Percentiles rank a stretch among this genome's conserved stretches.
Evolutionary conservation across 2,797 vertebrate genomes (phyloP).

Genomic region (Todus mexicanus): DNA sequence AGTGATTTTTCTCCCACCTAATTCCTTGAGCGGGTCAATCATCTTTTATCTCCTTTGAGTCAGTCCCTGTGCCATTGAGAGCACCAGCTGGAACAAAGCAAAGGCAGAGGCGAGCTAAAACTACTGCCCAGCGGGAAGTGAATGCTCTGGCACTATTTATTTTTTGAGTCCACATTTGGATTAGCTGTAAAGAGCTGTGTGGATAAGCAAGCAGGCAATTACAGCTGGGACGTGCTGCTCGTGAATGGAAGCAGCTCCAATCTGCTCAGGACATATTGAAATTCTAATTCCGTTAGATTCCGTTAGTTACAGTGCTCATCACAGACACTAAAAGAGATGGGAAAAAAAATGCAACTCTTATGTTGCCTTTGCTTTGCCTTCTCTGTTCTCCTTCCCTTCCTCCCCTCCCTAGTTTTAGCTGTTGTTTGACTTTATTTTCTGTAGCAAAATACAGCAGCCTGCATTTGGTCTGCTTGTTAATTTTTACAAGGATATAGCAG

Average conservation of each 20-base stretch:
- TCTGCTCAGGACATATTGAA: constrained; percentile 53
- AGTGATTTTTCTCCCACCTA: neutral
- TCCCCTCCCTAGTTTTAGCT: neutral
- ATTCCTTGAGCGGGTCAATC: constrained; percentile 31
- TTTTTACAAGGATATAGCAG: neutral
- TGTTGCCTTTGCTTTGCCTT: constrained; percentile 14
- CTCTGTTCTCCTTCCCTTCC: neutral
- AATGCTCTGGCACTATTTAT: constrained; percentile 29
- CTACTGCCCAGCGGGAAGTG: neutral
- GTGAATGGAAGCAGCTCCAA: constrained; percentile 41
- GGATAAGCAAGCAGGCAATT: constrained; percentile 55
- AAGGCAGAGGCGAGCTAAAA: constrained; percentile 25
- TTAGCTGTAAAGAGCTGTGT: constrained; percentile 55
- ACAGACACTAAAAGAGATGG: constrained; percentile 6
- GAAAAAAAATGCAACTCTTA: constrained; percentile 37
- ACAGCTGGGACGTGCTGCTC: constrained; percentile 35
- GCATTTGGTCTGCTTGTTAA: neutral
- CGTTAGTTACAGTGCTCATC: constrained; percentile 34
- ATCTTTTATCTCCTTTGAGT: constrained; percentile 34
- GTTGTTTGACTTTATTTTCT: constrained; percentile 46
- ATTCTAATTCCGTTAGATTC: constrained; percentile 60
- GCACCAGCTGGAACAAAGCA: neutral
- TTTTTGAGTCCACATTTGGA: constrained; percentile 42
- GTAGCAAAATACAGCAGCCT: neutral
- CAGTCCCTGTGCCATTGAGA: neutral